These are phyloP conservation scores for Norana najaformis DNA, from an alignment of 2,888 invertebrate genomes.

Conservation along the genomic window DNA sequence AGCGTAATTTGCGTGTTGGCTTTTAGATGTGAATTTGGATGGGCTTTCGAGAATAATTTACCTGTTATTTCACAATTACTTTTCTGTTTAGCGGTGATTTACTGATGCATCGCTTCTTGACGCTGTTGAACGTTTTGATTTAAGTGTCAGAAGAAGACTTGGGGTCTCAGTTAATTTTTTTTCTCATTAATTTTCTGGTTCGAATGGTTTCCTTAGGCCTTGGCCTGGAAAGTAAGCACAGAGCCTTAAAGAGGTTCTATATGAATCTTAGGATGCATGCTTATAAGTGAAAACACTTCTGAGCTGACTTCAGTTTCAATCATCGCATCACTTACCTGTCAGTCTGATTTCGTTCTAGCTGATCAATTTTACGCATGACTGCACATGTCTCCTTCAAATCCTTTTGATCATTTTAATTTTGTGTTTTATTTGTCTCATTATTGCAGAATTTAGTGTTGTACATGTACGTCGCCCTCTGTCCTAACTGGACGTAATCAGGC, in stretches of 20 bases:
- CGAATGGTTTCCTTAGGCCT: too few relatives aligned
- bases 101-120: too few relatives aligned
- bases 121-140: too few relatives aligned
- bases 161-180: too few relatives aligned
- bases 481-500: background rate
- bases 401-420: background rate
- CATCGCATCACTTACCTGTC: background rate
- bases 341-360: background rate
- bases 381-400: background rate
- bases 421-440: background rate
- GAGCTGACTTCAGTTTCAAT: background rate
- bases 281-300: background rate
- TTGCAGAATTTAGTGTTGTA: background rate
- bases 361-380: background rate
- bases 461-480: background rate
- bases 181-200: too few relatives aligned
- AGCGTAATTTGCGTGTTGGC: too few relatives aligned
- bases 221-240: background rate
- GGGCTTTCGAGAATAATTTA: too few relatives aligned
- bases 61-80: too few relatives aligned
- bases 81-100: too few relatives aligned
- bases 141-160: too few relatives aligned
- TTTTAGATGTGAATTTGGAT: too few relatives aligned
- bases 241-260: background rate
- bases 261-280: background rate